Evolutionary conservation across 2,888 invertebrate species (phyloP).

Genomic region (Metellina segmentata): DNA sequence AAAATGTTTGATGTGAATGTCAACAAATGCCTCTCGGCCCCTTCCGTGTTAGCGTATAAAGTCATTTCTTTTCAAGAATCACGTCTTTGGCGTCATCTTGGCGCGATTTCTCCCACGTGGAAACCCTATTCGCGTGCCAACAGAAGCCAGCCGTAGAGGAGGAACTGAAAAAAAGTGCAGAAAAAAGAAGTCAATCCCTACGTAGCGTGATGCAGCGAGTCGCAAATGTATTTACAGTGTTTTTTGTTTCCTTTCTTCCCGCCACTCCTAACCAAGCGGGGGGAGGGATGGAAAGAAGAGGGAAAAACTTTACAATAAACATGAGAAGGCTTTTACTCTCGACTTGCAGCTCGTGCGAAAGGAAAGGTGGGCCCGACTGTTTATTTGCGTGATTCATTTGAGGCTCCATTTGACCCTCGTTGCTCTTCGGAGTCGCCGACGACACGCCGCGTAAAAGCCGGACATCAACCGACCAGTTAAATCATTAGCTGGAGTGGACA

Average conservation of each 20-base stretch:
- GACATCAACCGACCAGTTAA: neutral
- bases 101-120: neutral
- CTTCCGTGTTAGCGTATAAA: too few relatives aligned
- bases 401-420: conserved; percentile 56
- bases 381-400: conserved; percentile 66
- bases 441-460: neutral
- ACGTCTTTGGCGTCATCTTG: neutral
- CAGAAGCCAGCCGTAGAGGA: conserved; percentile 41
- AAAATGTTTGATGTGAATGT: too few relatives aligned
- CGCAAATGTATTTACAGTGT: conserved; percentile 69
- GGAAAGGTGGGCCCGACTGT: conserved; percentile 33
- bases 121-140: conserved; percentile 58
- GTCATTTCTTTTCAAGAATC: too few relatives aligned
- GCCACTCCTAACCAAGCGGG: conserved; percentile 12
- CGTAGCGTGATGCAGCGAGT: conserved; percentile 34
- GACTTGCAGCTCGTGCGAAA: conserved; percentile 47
- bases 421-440: neutral
- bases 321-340: conserved; percentile 72
- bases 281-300: conserved; percentile 29
- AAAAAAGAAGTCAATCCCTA: conserved; percentile 20
- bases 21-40: too few relatives aligned
- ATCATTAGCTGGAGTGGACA: conserved; percentile 11
- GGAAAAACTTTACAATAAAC: conserved; percentile 63
- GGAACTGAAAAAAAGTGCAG: neutral
- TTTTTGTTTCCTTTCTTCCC: conserved; percentile 46